A percentile compares a stretch with the other conserved stretches of the same genome.
Conservation (phyloP, 1,140 invertebrate species). For the Bombus confusus region DNA sequence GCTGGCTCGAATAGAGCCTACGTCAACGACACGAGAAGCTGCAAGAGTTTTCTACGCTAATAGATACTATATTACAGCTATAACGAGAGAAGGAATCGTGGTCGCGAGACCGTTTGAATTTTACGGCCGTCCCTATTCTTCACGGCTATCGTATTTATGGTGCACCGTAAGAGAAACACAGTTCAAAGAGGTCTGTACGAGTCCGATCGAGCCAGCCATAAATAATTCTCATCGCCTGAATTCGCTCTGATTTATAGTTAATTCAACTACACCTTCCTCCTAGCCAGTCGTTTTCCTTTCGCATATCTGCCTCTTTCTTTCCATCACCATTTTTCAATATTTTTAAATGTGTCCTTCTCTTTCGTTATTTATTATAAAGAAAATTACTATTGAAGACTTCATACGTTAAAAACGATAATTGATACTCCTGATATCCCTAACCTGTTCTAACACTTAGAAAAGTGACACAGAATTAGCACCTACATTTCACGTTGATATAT, state of each 20-base stretch:
- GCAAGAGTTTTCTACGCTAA: constrained; percentile 28
- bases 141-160: constrained; percentile 61
- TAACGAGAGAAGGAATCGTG: constrained; percentile 48
- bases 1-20: not conserved
- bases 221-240: constrained; percentile 60
- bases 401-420: too few species aligned
- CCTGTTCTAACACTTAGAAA: too few species aligned
- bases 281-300: constrained; percentile 18
- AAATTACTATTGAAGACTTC: too few species aligned
- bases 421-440: too few species aligned
- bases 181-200: constrained; percentile 42
- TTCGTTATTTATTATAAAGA: too few species aligned
- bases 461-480: rapidly evolving
- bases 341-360: too few species aligned
- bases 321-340: not conserved
- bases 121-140: constrained; percentile 63
- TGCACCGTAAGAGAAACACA: constrained; percentile 51
- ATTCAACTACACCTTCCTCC: constrained; percentile 36
- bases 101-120: constrained; percentile 46
- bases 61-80: constrained; percentile 52
- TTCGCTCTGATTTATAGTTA: constrained; percentile 62
- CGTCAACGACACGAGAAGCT: constrained; percentile 13
- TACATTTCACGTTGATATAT: too few species aligned
- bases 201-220: constrained; percentile 48
- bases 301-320: not conserved